Conservation (phyloP, 2,888 invertebrate species). For the Gibbula magus region DNA sequence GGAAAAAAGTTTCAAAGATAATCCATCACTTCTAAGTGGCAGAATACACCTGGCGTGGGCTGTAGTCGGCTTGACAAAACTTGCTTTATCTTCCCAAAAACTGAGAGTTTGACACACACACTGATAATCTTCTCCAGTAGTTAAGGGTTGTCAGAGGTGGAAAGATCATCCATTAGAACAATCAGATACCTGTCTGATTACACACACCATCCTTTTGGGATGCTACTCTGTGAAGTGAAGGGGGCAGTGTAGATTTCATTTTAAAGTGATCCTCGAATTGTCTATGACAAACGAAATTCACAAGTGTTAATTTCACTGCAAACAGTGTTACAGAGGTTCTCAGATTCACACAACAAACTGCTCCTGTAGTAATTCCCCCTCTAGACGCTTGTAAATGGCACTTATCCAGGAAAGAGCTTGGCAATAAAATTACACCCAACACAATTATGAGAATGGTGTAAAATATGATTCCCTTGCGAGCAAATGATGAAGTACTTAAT, state of each 20-base stretch:
- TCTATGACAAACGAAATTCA: too few relatives aligned
- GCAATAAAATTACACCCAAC: slow-evolving; percentile 14
- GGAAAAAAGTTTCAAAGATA: not conserved
- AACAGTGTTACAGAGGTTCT: too few relatives aligned
- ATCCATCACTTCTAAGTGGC: not conserved
- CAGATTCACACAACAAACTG: too few relatives aligned
- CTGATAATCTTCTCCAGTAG: too few relatives aligned
- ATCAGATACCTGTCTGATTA: too few relatives aligned
- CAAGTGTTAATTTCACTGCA: too few relatives aligned
- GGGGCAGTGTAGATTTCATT: too few relatives aligned
- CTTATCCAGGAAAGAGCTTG: slow-evolving; percentile 4
- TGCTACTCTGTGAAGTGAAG: too few relatives aligned
- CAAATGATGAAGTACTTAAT: not conserved
- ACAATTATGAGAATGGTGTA: slow-evolving; percentile 10
- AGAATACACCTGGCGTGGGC: not conserved
- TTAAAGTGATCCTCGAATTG: too few relatives aligned
- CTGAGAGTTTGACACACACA: not conserved
- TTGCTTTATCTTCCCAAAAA: slow-evolving; percentile 2
- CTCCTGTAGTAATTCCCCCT: not conserved
- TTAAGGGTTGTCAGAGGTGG: too few relatives aligned
- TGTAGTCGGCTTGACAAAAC: not conserved
- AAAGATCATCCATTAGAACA: too few relatives aligned
- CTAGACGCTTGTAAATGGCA: not conserved
- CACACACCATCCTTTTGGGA: too few relatives aligned
- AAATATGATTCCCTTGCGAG: slow-evolving; percentile 17